Evolutionary conservation across 2,888 invertebrate genomes (phyloP), one percentile per base, ranked within the genome.

Genomic region (Dasypogon diadema): DNA sequence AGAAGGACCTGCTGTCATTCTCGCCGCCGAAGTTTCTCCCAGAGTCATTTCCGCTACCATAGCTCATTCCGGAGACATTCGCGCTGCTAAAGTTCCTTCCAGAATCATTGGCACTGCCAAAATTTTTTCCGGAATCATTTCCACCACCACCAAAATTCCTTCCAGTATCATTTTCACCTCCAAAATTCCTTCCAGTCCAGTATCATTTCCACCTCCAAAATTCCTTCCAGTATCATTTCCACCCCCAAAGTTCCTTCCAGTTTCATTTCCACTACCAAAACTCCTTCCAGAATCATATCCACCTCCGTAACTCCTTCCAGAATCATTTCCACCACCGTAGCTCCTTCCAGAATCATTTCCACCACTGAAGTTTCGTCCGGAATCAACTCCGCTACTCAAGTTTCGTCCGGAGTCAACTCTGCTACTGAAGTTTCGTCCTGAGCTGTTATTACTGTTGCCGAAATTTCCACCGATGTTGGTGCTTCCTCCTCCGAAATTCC

Each of bases 241-340:
- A 1, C 65, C 46, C 3, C 16, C 4, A 24, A 70, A 70, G 34
- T 54, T 70, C 21, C 70, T 14, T 46, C 54, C 54, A 34, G 54
- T n/a, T 22, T 68, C 48, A 48, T 68, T 68, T 48, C 51, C 51
- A 0, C 68, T 26, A 2, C 68, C 48, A 55, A 21, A 21, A 2
- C 68, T 16, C 4, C 51, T 56, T 5, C 30, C 30, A 8, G 14
- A 6, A 26, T 56, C 56, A 24, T 56, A 26, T n/a, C 56, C 56
- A 6, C 54, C 54, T 54, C 54, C 54, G 21, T 10, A 54, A 18
- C 22, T 12, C 10, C 54, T 18, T 6, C 12, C n/a, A 1, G n/a
- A 48, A 12, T 48, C n/a, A n/a, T n/a, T n/a, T 3, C 48, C n/a
- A 48, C 16, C 48, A 55, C 16, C 16, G 6, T 3, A 8, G 22